A percentile compares a stretch with the other conserved stretches of the same genome.
These are phyloP conservation scores for Plebejus anna DNA, from an alignment of 2,888 invertebrate species.

Conservation along the genomic window DNA sequence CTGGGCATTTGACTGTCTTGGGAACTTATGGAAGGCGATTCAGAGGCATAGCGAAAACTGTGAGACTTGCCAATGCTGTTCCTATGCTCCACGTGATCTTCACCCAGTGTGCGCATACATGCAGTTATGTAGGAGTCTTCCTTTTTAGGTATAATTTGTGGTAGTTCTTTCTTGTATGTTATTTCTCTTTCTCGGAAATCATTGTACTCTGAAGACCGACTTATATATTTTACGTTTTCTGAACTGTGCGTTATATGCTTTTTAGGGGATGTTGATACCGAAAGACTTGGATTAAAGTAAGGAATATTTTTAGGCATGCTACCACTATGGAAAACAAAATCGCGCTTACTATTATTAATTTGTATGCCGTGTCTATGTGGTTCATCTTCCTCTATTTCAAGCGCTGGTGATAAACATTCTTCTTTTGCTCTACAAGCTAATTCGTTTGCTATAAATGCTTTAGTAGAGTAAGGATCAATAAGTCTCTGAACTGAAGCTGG, in stretches of 20 bases:
- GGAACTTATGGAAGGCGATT: conserved; percentile 69
- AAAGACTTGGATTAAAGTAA: conserved; percentile 61
- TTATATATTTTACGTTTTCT: conserved; percentile 62
- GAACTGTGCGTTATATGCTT: conserved; percentile 65
- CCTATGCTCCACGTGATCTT: conserved; percentile 68
- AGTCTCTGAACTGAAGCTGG: conserved; percentile 62
- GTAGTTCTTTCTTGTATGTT: conserved; percentile 56
- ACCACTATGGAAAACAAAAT: conserved; percentile 63
- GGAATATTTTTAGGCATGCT: conserved; percentile 73
- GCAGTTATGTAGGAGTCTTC: conserved; percentile 64
- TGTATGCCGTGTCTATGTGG: conserved; percentile 59
- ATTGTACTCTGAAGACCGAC: conserved; percentile 61
- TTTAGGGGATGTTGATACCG: conserved; percentile 64
- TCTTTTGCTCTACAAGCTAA: conserved; percentile 53
- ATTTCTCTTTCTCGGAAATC: conserved; percentile 59
- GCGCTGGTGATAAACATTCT: conserved; percentile 51
- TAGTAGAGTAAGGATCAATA: conserved; percentile 63
- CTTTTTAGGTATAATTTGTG: conserved; percentile 52
- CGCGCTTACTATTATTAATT: conserved; percentile 58
- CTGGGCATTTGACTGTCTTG: conserved; percentile 76
- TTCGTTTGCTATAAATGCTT: conserved; percentile 68
- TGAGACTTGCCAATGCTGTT: conserved; percentile 85
- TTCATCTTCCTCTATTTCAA: conserved; percentile 62
- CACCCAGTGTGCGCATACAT: conserved; percentile 65
- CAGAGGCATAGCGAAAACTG: conserved; percentile 83